A percentile compares a stretch with the other conserved stretches of the same genome.
Conservation (phyloP, 1,140 invertebrate genomes). For the Lepidostoma basale region DNA sequence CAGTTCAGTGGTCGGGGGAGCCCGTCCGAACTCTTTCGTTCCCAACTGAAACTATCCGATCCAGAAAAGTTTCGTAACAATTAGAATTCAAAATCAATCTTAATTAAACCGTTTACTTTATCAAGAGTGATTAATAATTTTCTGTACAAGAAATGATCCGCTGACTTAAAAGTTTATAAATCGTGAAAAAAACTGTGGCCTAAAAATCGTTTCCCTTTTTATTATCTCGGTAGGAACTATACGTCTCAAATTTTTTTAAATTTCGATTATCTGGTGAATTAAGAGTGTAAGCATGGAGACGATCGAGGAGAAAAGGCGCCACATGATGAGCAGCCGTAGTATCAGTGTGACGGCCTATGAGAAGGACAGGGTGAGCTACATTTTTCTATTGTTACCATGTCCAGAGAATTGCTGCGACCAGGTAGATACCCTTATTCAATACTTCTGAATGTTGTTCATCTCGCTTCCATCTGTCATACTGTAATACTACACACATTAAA, state of each 20-base stretch:
- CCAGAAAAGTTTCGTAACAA: slow-evolving; percentile 13
- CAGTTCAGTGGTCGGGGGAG: slow-evolving; percentile 33
- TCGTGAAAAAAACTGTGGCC: no score
- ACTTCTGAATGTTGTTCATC: slow-evolving; percentile 25
- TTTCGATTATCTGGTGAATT: no score
- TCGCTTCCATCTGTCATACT: no score
- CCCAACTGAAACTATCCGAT: neutral
- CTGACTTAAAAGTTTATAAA: no score
- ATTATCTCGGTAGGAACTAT: no score
- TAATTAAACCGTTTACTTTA: neutral
- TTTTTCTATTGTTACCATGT: slow-evolving; percentile 46
- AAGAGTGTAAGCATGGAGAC: slow-evolving; percentile 32
- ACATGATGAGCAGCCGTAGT: slow-evolving; percentile 42
- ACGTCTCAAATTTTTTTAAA: no score
- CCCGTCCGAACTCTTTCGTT: neutral
- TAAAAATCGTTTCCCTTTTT: no score
- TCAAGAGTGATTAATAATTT: neutral
- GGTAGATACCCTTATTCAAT: slow-evolving; percentile 40
- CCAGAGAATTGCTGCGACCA: slow-evolving; percentile 45
- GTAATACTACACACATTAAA: no score
- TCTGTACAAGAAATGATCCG: neutral
- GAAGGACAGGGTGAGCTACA: slow-evolving; percentile 45
- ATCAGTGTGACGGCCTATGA: slow-evolving; percentile 38
- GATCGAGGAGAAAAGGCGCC: slow-evolving; percentile 33
- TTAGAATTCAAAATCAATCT: neutral